Evolutionary conservation across 2,888 invertebrate genomes (phyloP), one percentile per base, ranked within the genome.

Genomic region (Cephus rjabovi): DNA sequence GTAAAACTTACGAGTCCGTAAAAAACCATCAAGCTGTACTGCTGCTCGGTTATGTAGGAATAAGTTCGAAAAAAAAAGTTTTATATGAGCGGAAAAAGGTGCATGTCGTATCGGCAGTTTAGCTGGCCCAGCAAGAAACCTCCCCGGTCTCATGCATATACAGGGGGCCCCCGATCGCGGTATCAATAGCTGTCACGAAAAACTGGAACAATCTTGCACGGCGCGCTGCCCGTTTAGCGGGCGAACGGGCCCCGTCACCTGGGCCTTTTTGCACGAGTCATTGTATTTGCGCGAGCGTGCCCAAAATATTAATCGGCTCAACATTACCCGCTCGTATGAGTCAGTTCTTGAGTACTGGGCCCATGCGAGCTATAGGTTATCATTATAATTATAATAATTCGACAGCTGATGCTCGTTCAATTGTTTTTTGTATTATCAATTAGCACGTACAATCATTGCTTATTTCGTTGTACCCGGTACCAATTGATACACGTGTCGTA

Each of bases 191-290:
- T 83, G 83, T 34, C 71, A 71, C 84, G 87, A 90, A 91, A 90
- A 90, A 91, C 90, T 90, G 90, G 91, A 88, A 90, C 89, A 89
- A 90, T 90, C 89, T 89, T 88, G 83, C 83, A 81, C 83, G 81
- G 81, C 84, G 84, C 83, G 79, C 73, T 70, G 74, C 75, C 78
- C 76, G 77, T 76, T 76, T 37, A 80, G 31, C 75, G 74, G 30
- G 31, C 70, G 68, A 30, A 35, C 74, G 34, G 77, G 30, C 68
- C 74, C 77, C 78, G 80, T 86, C 89, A 89, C 86, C 89, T 89
- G 88, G 83, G 83, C 84, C 83, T 89, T 90, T 90, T 90, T 90
- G 82, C 85, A 70, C 76, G 73, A 81, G 83, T 87, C 87, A 87
- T 88, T 88, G 87, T 89, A 87, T 86, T 88, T 89, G 85, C 85